Evolutionary conservation across 2,888 invertebrate species (phyloP), one percentile per base, ranked within the genome.

Genomic region (Anaspis maculata): DNA sequence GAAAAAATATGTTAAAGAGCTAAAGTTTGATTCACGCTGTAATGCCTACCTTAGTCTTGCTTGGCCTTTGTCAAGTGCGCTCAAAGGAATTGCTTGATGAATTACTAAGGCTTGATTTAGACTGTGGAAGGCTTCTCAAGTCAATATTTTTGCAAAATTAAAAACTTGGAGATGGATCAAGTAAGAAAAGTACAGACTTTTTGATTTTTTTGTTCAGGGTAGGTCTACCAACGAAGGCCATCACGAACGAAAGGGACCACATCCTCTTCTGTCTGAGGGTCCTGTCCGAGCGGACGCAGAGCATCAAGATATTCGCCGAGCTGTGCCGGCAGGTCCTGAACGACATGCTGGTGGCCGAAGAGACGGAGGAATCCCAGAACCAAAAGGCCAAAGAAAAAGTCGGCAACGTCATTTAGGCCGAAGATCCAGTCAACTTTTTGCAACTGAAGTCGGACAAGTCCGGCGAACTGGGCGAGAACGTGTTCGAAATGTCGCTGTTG

Each of bases 221-320:
- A 54, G 74, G 75, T 27, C 65, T 78, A 28, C 76, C 79, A 3
- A 61, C 69, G 1, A 82, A 83, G 62, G 77, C 83, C 0, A 88
- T 97, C 49, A 97, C 95, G n/a, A 90, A 95, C 50, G 97, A 98
- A 61, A 70, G 79, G 19, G 95, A 97, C 62, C 82, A 94, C 58
- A 79, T 92, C 35, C 79, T 88, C 29, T 71, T 86, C 46, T 90
- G 90, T 56, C 66, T 92, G 46, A 73, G 78, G 40, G 83, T 83
- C 0, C 69, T 86, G 9, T 77, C 82, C 22, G 77, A 79, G 38
- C 74, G 79, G 5, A 76, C 82, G 3, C 72, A 76, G 0, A 65
- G 77, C 38, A 73, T 79, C 7, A 71, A 76, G 24, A 78, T 84
- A 28, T 94, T 84, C 62, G 80, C 76, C 32, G 67, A 70, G 32